Base-by-base conservation (phyloP, 1,140 invertebrate genomes). In the Drosophila trapezifrons region DNA sequence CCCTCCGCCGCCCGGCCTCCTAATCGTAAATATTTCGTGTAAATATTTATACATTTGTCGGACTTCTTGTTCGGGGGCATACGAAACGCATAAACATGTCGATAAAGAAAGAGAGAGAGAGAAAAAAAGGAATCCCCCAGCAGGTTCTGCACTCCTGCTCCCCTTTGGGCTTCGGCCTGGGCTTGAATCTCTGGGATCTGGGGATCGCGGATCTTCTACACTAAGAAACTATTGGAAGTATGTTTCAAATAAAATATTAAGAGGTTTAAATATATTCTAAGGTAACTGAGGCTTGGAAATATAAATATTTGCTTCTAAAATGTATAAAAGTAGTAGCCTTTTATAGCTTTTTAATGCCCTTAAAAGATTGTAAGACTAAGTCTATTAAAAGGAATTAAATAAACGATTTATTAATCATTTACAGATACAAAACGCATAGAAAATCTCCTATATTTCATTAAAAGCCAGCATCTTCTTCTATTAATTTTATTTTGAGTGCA, bases 41-140 rank as follows among this genome's bases (percentile, higher is more conserved):
- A 83, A 89, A 89, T 87, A 87, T 83, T 87, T 89, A 73, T 78
- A 80, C 65, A 78, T 70, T 78, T 78, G 75, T 77, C 49, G 56
- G 57, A 52, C 74, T 76, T 60, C 57, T 59, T 66, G 27, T 66
- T 71, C 66, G 66, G 69, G 69, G 69, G 69, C 49, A 56, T 20
- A 42, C 52, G 58, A 42, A 69, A 65, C 83, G 56, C 75, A 79
- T 87, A 86, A 86, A 86, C 64, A 81, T 81, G 82, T 67, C 73
- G 78, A 69, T 77, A 62, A 77, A 67, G 63, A 35, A 32, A 54
- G 35, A 29, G n/a, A 51, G 29, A 51, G 49, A 35, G 15, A n/a
- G n/a, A n/a, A n/a, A n/a, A n/a, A n/a, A n/a, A n/a, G n/a, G n/a
- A 71, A 72, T 47, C 42, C 49, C 35, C 27, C 20, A 67, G 52